phyloP scores from a whole-genome alignment of 35 echinoderm and acorn worm species.

The Stichopus chloronotus region DNA sequence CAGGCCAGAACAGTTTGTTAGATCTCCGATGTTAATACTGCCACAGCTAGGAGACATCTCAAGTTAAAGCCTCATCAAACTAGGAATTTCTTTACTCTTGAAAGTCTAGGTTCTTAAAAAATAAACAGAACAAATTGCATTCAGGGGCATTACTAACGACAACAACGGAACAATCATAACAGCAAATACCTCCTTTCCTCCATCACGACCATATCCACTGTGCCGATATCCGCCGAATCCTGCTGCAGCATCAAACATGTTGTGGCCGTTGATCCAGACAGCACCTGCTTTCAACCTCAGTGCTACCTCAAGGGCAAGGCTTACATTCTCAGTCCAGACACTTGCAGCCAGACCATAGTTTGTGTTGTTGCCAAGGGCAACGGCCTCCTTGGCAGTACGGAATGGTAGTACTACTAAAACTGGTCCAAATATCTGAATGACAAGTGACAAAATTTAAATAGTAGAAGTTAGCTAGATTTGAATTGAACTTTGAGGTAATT shows the following conservation, averaged over 20 bases:
- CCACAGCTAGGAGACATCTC: too few relatives aligned
- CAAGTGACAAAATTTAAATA: slow-evolving; percentile 6
- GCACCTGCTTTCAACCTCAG: slow-evolving; percentile 92
- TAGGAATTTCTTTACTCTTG: too few relatives aligned
- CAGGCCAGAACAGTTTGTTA: too few relatives aligned
- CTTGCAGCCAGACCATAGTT: slow-evolving; percentile 94
- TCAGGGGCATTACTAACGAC: too few relatives aligned
- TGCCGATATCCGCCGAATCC: slow-evolving; percentile 98
- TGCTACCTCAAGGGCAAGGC: slow-evolving; percentile 85
- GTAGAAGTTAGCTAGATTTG: neutral
- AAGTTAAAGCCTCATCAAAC: too few relatives aligned
- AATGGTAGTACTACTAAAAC: slow-evolving; percentile 89
- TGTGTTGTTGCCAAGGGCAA: slow-evolving; percentile 94
- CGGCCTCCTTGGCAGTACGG: slow-evolving; percentile 97
- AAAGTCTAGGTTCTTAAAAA: too few relatives aligned
- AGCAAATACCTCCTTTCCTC: slow-evolving; percentile 86
- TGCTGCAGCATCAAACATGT: slow-evolving; percentile 97
- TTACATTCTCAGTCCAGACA: slow-evolving; percentile 98
- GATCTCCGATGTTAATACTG: too few relatives aligned
- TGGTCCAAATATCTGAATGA: slow-evolving; percentile 93
- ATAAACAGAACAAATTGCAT: too few relatives aligned
- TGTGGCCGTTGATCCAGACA: slow-evolving; percentile 95
- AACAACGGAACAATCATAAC: too few relatives aligned
- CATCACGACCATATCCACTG: slow-evolving; percentile 95
- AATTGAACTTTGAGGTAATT: neutral